Evolutionary conservation across 2,113 vertebrate species (phyloP).

Genomic region (Entelurus aequoreus): DNA sequence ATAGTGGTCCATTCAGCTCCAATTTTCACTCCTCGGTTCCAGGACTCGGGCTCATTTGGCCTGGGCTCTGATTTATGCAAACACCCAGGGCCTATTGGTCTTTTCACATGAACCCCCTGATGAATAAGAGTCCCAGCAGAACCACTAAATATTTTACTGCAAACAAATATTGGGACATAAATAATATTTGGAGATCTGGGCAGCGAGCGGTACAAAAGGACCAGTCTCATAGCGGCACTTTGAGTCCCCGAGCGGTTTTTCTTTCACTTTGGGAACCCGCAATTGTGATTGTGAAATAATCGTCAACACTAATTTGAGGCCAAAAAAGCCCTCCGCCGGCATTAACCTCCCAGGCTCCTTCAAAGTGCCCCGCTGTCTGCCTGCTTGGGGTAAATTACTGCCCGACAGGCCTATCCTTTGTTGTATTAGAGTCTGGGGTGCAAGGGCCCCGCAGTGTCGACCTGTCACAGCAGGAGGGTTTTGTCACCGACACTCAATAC

Average conservation of each 20-base stretch:
- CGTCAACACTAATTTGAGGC: slow-evolving; percentile 27
- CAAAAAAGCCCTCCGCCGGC: slow-evolving; percentile 25
- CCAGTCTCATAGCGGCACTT: slow-evolving; percentile 21
- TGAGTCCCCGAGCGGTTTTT: slow-evolving; percentile 12
- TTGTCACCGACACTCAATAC: slow-evolving; percentile 70
- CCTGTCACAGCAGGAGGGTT: slow-evolving; percentile 62
- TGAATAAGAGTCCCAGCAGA: slow-evolving; percentile 62
- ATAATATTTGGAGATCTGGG: slow-evolving; percentile 58
- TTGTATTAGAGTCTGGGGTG: slow-evolving; percentile 64
- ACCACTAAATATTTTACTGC: slow-evolving; percentile 59
- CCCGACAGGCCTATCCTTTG: slow-evolving; percentile 59
- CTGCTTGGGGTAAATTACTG: slow-evolving; percentile 57
- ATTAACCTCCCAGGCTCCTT: slow-evolving; percentile 28
- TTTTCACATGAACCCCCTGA: slow-evolving; percentile 65
- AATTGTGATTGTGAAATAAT: slow-evolving; percentile 38
- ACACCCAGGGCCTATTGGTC: slow-evolving; percentile 49
- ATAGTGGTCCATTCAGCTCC: slow-evolving; percentile 41
- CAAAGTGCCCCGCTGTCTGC: slow-evolving; percentile 31
- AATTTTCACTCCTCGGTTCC: slow-evolving; percentile 37
- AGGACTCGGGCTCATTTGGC: slow-evolving; percentile 56
- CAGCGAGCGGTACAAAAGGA: slow-evolving; percentile 56
- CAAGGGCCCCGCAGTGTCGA: slow-evolving; percentile 54
- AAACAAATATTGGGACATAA: slow-evolving; percentile 65
- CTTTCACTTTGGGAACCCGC: slow-evolving; percentile 18
- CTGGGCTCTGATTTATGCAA: slow-evolving; percentile 65